Evolutionary conservation across 2,113 vertebrate species (phyloP).

Genomic region (Psittacula cyanocephala): DNA sequence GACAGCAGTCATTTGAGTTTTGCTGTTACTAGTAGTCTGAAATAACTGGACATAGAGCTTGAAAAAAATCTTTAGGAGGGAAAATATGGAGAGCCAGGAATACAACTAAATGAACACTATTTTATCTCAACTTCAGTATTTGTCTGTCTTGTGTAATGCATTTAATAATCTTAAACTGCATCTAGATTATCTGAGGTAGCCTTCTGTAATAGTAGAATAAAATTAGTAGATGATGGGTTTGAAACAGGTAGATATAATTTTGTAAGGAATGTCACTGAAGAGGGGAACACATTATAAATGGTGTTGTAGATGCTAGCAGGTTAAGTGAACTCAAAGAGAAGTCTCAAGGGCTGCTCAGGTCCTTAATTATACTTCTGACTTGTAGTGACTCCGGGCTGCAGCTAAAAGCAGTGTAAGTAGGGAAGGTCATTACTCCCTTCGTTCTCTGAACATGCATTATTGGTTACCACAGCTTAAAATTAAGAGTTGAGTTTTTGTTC

Average conservation of each 20-base stretch:
- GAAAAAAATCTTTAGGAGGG: not conserved
- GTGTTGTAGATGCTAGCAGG: not conserved
- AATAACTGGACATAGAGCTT: not conserved
- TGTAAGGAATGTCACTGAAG: not conserved
- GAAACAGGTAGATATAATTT: not conserved
- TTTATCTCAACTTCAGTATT: not conserved
- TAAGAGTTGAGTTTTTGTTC: not conserved
- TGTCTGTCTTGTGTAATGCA: not conserved
- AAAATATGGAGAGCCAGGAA: not conserved
- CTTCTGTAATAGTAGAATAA: not conserved
- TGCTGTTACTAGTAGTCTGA: not conserved
- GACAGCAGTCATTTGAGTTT: not conserved
- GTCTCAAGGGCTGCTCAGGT: not conserved
- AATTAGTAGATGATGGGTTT: not conserved
- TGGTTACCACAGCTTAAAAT: not conserved
- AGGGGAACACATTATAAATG: rapidly evolving
- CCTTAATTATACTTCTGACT: not conserved
- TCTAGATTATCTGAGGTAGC: not conserved
- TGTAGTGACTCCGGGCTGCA: not conserved
- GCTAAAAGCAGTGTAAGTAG: not conserved
- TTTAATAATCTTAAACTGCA: not conserved
- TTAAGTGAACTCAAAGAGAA: not conserved
- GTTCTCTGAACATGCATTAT: not conserved
- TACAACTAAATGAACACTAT: not conserved
- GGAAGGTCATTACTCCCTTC: not conserved